Evolutionary conservation across 2,888 invertebrate genomes (phyloP), one percentile per base, ranked within the genome.

Genomic region (Mythimna ferrago): DNA sequence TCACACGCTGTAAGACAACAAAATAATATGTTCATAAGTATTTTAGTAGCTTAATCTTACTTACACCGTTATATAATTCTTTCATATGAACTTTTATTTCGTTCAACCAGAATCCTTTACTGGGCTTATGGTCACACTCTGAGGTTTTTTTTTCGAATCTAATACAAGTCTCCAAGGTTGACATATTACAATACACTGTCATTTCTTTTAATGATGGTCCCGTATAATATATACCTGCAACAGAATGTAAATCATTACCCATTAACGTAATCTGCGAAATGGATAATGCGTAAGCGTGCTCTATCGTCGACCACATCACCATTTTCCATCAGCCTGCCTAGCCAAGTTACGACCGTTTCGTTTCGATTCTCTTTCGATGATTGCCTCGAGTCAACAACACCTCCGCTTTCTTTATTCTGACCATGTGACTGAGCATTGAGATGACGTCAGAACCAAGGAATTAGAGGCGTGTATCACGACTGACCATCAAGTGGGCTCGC

Each of bases 131-230:
- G 56, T 61, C 56, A n/a, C 4, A 32, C 2, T 19, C 78, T 6
- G 19, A 14, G 0, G 71, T 78, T 6, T 0, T n/a, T 2, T 51
- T n/a, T 2, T 0, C 51, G 11, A 16, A 21, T 1, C 3, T 32
- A 11, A 75, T 14, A 61, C 74, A 75, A 4, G 74, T 75, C 32
- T 75, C 74, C 14, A 38, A 21, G 4, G 32, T 75, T 16, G 6
- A 16, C 78, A 75, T 75, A 78, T 75, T 78, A 54, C 74, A 75
- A 16, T 5, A 75, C 4, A 75, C 78, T 78, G 2, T 0, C 0
- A 75, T 56, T 7, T 54, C 2, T 10, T 41, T 70, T 14, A 6
- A 21, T 0, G 0, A 0, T 16, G 74, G 71, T 54, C 74, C 74
- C 32, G 78, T 6, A n/a, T 78, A n/a, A 51, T 70, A 61, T 0